Base-by-base conservation (phyloP, 2,888 invertebrate species). In the Epinotia bilunana region DNA sequence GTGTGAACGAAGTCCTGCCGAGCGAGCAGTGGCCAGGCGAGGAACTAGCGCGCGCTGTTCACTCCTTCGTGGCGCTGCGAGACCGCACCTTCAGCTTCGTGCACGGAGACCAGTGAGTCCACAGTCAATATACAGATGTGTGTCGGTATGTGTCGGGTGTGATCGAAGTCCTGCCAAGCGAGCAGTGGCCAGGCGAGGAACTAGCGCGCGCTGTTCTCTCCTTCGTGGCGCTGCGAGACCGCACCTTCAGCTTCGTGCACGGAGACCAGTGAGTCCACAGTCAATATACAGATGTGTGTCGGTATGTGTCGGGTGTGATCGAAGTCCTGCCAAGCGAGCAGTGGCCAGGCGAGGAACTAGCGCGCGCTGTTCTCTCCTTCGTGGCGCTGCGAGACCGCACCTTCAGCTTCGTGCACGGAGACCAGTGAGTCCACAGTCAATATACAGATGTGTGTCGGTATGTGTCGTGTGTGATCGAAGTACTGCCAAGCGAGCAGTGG, bases 291-390 rank as follows among this genome's bases (percentile, higher is more conserved):
- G 39, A 39, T 39, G 39, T 39, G 39, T 39, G 39, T 39, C 39
- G 39, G 39, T 7, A 0, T 33, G 33, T 6, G 33, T 33, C 33
- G 33, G 6, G 33, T 39, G 74, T 84, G 6, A 77, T 74, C n/a
- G 90, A 89, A 20, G 76, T 78, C 2, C 78, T 91, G 11, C 85
- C 90, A 0, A 75, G 83, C 0, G 72, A 73, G 0, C 80, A 86
- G 74, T 95, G 95, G 91, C 93, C 95, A 1, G 95, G 94, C 4
- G 90, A 89, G 84, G 88, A 88, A 53, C 77, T 94, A 49, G 88
- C 91, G 0, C 82, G 89, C 0, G 88, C 87, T 49, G 83, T 95
- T 28, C 91, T 83, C 20, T 77, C 81, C 0, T 86, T 87, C 62
- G 83, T 82, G 0, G 72, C 80, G 1, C 64, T 87, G 2, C 77